These are phyloP conservation scores for Anser cygnoides DNA, from an alignment of 2,113 vertebrate species.

Conservation along the genomic window DNA sequence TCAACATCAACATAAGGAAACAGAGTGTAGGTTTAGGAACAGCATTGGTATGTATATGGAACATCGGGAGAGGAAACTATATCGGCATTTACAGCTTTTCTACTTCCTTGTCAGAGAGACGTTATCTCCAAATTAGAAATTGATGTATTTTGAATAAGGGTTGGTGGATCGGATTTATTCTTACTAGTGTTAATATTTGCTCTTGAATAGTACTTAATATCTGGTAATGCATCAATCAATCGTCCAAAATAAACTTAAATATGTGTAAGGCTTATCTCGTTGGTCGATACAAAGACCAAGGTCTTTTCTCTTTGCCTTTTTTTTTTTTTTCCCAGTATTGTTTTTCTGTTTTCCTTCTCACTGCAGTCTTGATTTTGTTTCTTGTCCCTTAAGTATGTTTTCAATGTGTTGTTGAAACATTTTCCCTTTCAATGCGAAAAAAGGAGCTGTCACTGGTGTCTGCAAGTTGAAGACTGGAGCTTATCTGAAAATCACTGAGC, in stretches of 20 bases:
- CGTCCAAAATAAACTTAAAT: not conserved
- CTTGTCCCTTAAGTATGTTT: not conserved
- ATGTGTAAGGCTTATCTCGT: not conserved
- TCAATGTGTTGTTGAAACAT: too few relatives aligned
- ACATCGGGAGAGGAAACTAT: too few relatives aligned
- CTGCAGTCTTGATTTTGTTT: not conserved
- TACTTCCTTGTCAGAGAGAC: too few relatives aligned
- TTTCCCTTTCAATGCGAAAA: too few relatives aligned
- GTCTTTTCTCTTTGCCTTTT: too few relatives aligned
- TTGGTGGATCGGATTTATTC: not conserved
- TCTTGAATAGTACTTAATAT: not conserved
- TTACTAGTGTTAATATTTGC: rapidly evolving
- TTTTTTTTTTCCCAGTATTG: not conserved
- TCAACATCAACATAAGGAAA: rapidly evolving
- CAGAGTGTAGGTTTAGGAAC: not conserved
- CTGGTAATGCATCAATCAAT: not conserved
- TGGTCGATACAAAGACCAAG: not conserved
- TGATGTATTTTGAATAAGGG: too few relatives aligned
- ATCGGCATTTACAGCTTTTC: too few relatives aligned
- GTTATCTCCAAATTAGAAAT: too few relatives aligned
- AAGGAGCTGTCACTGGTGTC: too few relatives aligned
- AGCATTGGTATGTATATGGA: too few relatives aligned
- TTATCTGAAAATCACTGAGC: too few relatives aligned
- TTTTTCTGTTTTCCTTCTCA: not conserved
- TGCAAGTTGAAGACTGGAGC: too few relatives aligned